A percentile compares a stretch with the other conserved stretches of the same genome.
phyloP scores from a whole-genome alignment of 2,113 vertebrate species.

The Myotis yumanensis region DNA sequence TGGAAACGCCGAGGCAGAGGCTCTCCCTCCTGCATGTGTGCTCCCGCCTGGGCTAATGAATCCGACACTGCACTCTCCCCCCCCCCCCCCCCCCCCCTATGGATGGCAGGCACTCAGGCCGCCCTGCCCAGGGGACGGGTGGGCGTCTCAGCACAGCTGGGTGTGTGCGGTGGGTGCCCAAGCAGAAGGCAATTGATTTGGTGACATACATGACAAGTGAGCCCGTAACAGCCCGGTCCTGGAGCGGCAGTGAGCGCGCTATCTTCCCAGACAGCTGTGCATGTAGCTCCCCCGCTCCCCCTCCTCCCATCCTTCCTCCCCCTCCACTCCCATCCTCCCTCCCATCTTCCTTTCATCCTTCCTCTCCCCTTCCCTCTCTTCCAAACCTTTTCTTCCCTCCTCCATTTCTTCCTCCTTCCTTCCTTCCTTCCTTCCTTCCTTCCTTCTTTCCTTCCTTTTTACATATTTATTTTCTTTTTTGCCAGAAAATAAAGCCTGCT shows the following conservation, averaged over 20 bases:
- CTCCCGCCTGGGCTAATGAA: neutral
- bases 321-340: too few species aligned
- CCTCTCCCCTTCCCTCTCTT: too few species aligned
- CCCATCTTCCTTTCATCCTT: accelerated
- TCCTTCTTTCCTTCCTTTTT: too few species aligned
- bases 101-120: neutral
- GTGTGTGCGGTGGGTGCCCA: neutral
- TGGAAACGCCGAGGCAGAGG: neutral
- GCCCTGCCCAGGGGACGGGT: neutral
- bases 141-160: neutral
- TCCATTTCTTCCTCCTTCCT: accelerated
- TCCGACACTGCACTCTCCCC: neutral
- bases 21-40: accelerated
- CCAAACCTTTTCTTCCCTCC: too few species aligned
- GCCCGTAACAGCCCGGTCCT: neutral
- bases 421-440: too few species aligned
- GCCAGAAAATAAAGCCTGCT: neutral
- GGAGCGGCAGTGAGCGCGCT: accelerated
- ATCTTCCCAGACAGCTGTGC: neutral
- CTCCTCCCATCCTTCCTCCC: too few species aligned
- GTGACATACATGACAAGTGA: neutral
- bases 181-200: neutral
- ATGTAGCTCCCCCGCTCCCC: accelerated
- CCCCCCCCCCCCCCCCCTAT: accelerated
- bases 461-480: neutral